Evolutionary conservation across 2,113 vertebrate genomes (phyloP).

Genomic region (Ibidorhyncha struthersii): DNA sequence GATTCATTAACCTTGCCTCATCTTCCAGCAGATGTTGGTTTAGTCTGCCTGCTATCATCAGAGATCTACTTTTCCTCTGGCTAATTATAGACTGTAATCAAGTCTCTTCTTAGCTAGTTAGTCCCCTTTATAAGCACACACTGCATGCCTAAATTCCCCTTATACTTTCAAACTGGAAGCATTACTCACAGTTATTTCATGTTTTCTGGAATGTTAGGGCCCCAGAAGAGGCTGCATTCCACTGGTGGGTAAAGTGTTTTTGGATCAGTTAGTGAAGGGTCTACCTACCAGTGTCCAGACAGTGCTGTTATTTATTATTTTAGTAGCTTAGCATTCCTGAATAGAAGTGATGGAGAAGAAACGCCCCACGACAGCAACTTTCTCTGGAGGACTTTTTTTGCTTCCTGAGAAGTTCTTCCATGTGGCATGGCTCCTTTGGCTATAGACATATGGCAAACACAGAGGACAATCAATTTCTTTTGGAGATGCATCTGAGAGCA

Average conservation of each 20-base stretch:
- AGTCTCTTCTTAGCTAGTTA: neutral
- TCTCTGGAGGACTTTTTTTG: neutral
- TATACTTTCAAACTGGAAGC: neutral
- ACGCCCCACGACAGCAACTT: neutral
- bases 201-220: neutral
- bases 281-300: neutral
- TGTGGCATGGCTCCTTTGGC: neutral
- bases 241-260: neutral
- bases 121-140: neutral
- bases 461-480: neutral
- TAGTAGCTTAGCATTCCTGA: neutral
- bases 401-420: neutral
- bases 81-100: neutral
- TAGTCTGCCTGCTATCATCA: neutral
- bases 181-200: neutral
- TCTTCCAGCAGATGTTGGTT: neutral
- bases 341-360: neutral
- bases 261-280: neutral
- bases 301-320: neutral
- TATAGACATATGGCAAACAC: neutral
- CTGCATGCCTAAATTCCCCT: neutral
- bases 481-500: neutral
- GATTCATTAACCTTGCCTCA: neutral
- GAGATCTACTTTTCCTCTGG: neutral
- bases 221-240: neutral